phyloP scores from a whole-genome alignment of 2,888 invertebrate genomes.

The Cheilosia soror region DNA sequence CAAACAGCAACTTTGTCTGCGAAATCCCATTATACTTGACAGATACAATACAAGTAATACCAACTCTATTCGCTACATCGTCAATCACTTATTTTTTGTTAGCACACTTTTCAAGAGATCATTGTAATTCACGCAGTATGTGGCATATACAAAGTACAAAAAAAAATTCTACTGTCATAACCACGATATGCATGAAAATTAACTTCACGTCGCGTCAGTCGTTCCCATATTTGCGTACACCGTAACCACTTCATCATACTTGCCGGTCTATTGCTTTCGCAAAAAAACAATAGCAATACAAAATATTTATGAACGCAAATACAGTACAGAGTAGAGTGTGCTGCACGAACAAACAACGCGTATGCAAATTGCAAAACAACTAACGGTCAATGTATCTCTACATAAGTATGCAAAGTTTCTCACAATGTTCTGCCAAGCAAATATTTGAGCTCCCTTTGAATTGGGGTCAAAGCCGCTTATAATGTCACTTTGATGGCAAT shows the following conservation, averaged over 20 bases:
- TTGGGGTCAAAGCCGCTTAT: slow-evolving; percentile 38
- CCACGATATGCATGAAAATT: not conserved
- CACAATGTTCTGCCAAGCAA: slow-evolving; percentile 21
- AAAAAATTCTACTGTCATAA: not conserved
- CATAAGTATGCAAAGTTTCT: not conserved
- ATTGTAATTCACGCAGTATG: not conserved
- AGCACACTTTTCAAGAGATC: not conserved
- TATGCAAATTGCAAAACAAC: slow-evolving; percentile 10
- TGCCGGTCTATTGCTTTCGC: not conserved
- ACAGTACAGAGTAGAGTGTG: not conserved
- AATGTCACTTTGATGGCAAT: slow-evolving; percentile 25
- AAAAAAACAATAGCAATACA: not conserved
- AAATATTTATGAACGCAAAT: slow-evolving; percentile 1
- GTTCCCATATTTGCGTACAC: not conserved
- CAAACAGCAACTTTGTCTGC: not conserved
- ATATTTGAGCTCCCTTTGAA: slow-evolving; percentile 38
- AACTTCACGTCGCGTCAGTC: not conserved
- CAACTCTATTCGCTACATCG: not conserved
- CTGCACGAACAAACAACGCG: not conserved
- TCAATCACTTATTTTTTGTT: not conserved
- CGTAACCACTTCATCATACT: not conserved
- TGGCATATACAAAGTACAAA: not conserved
- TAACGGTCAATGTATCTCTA: not conserved
- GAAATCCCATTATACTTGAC: not conserved
- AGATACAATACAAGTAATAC: not conserved